Conservation (phyloP, 2,797 vertebrate species). For the Poeciliopsis infans region DNA sequence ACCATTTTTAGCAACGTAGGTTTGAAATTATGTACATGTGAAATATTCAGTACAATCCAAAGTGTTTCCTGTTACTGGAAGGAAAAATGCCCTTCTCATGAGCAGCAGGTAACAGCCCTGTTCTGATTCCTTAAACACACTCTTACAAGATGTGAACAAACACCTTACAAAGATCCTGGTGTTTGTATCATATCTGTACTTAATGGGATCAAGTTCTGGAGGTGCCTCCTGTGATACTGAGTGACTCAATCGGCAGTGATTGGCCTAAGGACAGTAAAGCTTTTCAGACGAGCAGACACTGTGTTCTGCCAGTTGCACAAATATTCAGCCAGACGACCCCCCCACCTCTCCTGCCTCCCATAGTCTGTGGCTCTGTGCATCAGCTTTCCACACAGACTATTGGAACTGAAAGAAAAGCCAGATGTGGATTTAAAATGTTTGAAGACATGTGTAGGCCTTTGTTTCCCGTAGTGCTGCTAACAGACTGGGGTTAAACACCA, state of each 20-base stretch:
- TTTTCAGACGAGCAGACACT: slow-evolving; percentile 30
- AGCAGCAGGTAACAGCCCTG: background rate
- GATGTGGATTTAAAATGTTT: slow-evolving; percentile 55
- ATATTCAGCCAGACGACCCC: slow-evolving; percentile 2
- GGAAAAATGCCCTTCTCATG: background rate
- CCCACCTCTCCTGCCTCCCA: background rate
- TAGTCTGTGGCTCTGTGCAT: background rate
- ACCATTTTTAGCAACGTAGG: background rate
- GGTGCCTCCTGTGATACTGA: background rate
- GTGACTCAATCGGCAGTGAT: slow-evolving; percentile 3
- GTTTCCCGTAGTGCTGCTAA: slow-evolving; percentile 54
- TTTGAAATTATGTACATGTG: background rate
- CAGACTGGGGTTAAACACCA: slow-evolving; percentile 2
- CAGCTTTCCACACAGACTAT: slow-evolving; percentile 16
- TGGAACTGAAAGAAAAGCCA: slow-evolving; percentile 35
- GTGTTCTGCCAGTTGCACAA: slow-evolving; percentile 7
- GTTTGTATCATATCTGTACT: background rate
- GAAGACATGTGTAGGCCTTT: slow-evolving; percentile 15
- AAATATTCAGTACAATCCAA: background rate
- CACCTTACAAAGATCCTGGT: background rate
- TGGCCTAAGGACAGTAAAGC: slow-evolving; percentile 12
- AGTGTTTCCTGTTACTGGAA: background rate
- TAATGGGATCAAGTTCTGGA: background rate
- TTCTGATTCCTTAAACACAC: background rate
- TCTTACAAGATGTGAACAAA: background rate